These are phyloP conservation scores for Cyanoderma ruficeps DNA, from an alignment of 2,113 vertebrate genomes.

Conservation along the genomic window DNA sequence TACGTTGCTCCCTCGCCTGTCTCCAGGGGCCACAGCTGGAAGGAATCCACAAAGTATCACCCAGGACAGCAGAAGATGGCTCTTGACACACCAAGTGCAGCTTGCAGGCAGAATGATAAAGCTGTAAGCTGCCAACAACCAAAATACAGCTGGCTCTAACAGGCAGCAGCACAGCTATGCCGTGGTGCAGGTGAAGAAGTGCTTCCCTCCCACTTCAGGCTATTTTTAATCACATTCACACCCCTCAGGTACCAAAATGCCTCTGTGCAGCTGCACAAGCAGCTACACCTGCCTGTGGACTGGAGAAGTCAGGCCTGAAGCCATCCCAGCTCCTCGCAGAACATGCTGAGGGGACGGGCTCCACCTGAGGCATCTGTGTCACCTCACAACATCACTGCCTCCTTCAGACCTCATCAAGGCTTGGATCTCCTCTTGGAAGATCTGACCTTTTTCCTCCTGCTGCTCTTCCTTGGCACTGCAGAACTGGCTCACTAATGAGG, in stretches of 20 bases:
- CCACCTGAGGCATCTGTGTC: not conserved
- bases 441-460: not conserved
- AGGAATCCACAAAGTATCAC: not conserved
- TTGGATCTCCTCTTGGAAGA: not conserved
- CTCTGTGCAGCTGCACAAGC: not conserved
- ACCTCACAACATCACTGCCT: not conserved
- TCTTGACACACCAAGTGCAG: not conserved
- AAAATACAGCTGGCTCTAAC: not conserved
- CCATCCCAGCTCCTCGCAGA: not conserved
- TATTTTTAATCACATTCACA: not conserved
- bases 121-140: not conserved
- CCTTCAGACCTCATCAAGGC: not conserved
- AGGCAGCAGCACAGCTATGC: not conserved
- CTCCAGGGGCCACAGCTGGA: not conserved
- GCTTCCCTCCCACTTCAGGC: not conserved
- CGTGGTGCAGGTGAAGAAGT: not conserved
- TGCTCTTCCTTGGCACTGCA: not conserved
- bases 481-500: not conserved
- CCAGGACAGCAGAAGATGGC: not conserved
- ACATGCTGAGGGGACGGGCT: not conserved
- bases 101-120: not conserved
- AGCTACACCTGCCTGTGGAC: not conserved
- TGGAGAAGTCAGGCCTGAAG: not conserved
- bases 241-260: not conserved
- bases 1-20: not conserved